Conservation (phyloP, 2,113 vertebrate genomes). For the Syngnathoides biaculeatus region DNA sequence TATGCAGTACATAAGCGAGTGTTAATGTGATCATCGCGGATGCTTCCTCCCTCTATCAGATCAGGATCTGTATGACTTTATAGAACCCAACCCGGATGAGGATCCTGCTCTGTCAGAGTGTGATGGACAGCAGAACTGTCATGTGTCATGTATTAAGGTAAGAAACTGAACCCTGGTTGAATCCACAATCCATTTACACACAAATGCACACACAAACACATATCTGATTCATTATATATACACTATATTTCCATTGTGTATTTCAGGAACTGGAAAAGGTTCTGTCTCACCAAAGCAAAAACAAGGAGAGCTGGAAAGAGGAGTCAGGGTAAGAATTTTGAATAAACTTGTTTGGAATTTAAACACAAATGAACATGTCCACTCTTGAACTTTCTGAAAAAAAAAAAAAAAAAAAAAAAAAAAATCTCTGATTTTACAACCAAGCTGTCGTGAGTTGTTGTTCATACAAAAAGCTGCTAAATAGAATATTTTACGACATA, state of each 20-base stretch:
- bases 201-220: no score
- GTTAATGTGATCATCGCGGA: conserved; percentile 59
- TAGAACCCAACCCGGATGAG: conserved; percentile 82
- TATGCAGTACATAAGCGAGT: conserved; percentile 21
- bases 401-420: no score
- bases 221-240: no score
- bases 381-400: no score
- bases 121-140: conserved; percentile 75
- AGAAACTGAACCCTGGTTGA: not conserved
- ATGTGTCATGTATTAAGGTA: conserved; percentile 89
- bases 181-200: no score
- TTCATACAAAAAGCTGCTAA: not conserved
- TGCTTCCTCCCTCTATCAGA: conserved; percentile 78
- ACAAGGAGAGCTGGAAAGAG: conserved; percentile 81
- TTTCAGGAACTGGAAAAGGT: conserved; percentile 84
- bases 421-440: not conserved
- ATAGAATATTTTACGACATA: not conserved
- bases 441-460: not conserved
- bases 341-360: not conserved
- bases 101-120: conserved; percentile 83
- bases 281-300: conserved; percentile 81
- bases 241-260: conserved; percentile 2
- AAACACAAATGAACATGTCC: no score
- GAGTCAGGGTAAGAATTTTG: conserved; percentile 80
- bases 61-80: conserved; percentile 91